These are phyloP conservation scores for Plecotus auritus DNA, from an alignment of 2,113 vertebrate species.

Conservation along the genomic window DNA sequence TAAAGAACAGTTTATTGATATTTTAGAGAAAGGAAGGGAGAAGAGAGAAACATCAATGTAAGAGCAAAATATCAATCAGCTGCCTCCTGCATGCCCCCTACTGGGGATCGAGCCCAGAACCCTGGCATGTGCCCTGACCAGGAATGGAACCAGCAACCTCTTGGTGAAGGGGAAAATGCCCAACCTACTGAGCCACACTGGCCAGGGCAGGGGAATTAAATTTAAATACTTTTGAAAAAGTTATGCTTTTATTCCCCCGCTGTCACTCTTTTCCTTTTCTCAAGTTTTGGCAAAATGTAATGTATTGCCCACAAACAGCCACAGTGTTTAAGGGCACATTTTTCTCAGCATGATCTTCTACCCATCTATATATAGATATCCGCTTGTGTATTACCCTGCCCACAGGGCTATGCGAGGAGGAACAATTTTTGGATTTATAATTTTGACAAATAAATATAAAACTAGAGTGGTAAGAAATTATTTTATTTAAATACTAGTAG, in stretches of 20 bases:
- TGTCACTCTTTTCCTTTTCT: not conserved
- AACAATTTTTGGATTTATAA: not conserved
- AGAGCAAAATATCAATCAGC: not conserved
- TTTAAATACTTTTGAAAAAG: not conserved
- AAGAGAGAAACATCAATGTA: not conserved
- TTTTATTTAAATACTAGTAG: not conserved
- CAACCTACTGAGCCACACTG: not conserved
- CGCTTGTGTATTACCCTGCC: too few species aligned
- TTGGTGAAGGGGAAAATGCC: not conserved
- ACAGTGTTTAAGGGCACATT: not conserved
- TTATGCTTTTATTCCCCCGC: not conserved
- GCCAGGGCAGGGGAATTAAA: not conserved
- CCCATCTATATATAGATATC: fast-evolving
- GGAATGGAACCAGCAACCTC: not conserved
- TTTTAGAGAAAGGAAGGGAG: not conserved
- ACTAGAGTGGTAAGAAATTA: not conserved
- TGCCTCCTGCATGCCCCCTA: not conserved
- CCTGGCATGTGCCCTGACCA: not conserved
- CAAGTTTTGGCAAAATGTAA: not conserved
- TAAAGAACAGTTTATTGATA: not conserved
- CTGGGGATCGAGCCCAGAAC: not conserved
- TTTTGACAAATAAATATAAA: not conserved
- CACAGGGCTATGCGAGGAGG: not conserved
- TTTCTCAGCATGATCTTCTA: not conserved
- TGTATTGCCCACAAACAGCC: not conserved